Evolutionary conservation across 2,113 vertebrate species (phyloP).

Genomic region (Rafetus swinhoei): DNA sequence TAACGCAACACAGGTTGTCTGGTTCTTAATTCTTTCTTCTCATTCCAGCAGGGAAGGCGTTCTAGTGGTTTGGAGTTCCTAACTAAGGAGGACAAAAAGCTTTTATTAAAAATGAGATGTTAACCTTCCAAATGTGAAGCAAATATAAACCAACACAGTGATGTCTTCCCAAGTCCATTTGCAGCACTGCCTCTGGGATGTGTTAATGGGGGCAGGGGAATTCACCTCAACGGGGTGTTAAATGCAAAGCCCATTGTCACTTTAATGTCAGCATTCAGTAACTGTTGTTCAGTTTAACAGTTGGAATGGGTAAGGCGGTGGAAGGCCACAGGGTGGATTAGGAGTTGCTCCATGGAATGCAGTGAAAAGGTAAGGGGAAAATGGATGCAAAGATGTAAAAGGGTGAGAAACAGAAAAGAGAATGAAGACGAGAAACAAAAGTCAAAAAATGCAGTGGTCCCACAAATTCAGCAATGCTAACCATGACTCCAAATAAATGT

Average conservation of each 20-base stretch:
- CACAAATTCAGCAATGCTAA: neutral
- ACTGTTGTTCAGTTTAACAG: neutral
- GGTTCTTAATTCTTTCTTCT: neutral
- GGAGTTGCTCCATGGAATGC: neutral
- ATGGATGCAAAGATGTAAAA: neutral
- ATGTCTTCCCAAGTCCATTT: neutral
- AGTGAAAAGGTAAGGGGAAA: neutral
- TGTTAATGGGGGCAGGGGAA: no score
- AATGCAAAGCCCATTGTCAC: neutral
- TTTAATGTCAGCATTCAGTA: neutral
- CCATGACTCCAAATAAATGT: neutral
- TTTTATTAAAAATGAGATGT: neutral
- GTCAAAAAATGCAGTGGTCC: neutral
- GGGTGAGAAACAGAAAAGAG: neutral
- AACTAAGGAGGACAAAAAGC: neutral
- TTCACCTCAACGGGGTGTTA: neutral
- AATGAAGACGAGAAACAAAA: neutral
- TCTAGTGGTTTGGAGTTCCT: neutral
- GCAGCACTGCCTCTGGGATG: neutral
- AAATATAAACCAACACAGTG: fast-evolving
- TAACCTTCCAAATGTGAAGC: neutral
- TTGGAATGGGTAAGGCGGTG: neutral
- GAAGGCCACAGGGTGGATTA: neutral
- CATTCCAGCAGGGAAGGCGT: neutral
- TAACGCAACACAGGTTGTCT: neutral